A percentile compares a stretch with the other conserved stretches of the same genome.
Conservation (phyloP, 2,888 invertebrate genomes). For the Therioaphis trifolii region DNA sequence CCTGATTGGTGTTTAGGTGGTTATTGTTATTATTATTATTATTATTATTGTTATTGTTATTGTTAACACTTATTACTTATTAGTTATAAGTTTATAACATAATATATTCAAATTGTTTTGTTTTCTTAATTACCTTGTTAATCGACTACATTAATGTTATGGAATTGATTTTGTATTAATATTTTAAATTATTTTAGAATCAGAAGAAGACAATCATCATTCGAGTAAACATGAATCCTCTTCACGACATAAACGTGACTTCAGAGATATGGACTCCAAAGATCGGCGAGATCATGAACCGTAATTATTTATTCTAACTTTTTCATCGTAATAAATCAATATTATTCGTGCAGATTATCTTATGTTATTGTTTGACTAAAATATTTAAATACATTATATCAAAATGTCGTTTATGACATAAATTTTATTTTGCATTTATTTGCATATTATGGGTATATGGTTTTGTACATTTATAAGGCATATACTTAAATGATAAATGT, state of each 20-base stretch:
- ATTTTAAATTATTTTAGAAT: constrained; percentile 22
- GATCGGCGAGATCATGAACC: constrained; percentile 52
- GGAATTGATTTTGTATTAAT: background rate
- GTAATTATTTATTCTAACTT: background rate
- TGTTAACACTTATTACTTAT: no score
- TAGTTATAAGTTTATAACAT: no score
- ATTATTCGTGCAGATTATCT: no score
- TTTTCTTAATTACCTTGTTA: background rate
- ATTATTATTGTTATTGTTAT: no score
- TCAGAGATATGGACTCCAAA: constrained; percentile 28
- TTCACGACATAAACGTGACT: constrained; percentile 35
- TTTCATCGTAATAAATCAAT: background rate
- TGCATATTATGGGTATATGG: no score
- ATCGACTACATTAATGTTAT: no score
- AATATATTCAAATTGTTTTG: background rate
- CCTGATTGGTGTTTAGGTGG: constrained; percentile 88
- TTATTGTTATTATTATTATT: background rate
- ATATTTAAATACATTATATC: background rate
- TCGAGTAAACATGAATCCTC: constrained; percentile 37
- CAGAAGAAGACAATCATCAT: constrained; percentile 48
- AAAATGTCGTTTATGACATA: no score
- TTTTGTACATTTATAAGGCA: no score
- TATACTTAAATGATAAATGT: no score
- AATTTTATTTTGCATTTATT: no score
- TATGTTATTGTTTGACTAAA: background rate